A percentile compares a stretch with the other conserved stretches of the same genome.
Conservation (phyloP, 2,888 invertebrate genomes). For the Invenusta paracnida region DNA sequence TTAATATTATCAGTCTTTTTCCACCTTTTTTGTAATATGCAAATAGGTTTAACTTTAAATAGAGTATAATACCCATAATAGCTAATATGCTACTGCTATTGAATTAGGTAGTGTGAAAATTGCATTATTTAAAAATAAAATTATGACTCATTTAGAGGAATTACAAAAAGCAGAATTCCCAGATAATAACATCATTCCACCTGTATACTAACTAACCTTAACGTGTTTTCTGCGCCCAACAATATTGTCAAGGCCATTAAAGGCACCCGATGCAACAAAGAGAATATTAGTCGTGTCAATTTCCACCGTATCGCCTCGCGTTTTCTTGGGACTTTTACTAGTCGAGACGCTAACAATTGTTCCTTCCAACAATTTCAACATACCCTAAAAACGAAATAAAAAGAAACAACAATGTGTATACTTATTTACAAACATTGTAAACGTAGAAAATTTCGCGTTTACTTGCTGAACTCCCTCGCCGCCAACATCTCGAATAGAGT, state of each 20-base stretch:
- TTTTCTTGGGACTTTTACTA: conserved; percentile 76
- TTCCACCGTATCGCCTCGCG: conserved; percentile 87
- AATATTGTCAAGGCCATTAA: conserved; percentile 87
- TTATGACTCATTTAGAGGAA: no score
- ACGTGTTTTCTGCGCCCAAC: conserved; percentile 78
- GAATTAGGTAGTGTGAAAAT: no score
- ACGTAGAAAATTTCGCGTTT: not conserved
- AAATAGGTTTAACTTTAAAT: no score
- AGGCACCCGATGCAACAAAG: conserved; percentile 96
- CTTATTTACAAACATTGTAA: not conserved
- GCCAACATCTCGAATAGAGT: conserved; percentile 89
- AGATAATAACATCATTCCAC: no score
- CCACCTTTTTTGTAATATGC: no score
- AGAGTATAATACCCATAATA: no score
- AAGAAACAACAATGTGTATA: not conserved
- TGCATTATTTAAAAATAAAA: no score
- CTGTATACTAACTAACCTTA: no score
- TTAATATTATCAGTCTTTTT: no score
- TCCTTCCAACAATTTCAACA: conserved; percentile 85
- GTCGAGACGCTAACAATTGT: conserved; percentile 95
- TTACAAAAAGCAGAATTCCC: no score
- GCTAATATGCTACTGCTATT: no score
- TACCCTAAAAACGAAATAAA: conserved; percentile 50
- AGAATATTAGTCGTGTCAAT: conserved; percentile 98
- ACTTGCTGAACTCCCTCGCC: conserved; percentile 94